Evolutionary conservation across 2,113 vertebrate species (phyloP).

Genomic region (Gracilinanus agilis): DNA sequence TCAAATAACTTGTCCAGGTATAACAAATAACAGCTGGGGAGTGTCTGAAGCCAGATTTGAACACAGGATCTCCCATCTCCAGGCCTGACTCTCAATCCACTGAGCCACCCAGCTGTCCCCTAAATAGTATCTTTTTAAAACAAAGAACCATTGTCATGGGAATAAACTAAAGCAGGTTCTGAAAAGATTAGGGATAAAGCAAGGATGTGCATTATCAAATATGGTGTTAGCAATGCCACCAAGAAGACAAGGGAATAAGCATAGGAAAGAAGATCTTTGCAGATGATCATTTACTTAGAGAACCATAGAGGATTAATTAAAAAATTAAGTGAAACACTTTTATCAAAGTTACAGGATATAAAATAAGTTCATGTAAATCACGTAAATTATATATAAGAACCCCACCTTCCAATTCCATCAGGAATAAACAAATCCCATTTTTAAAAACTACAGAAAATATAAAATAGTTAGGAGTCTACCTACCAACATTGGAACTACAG

Average conservation of each 20-base stretch:
- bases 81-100: no score
- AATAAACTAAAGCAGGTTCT: background rate
- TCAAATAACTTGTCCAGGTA: no score
- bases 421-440: background rate
- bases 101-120: no score
- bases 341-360: background rate
- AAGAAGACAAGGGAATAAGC: background rate
- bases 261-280: background rate
- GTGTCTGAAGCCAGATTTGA: no score
- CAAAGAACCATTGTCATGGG: background rate
- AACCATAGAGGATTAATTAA: background rate
- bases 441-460: background rate
- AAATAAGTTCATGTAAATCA: background rate
- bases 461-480: background rate
- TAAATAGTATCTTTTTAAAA: background rate
- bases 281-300: background rate
- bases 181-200: background rate
- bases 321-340: background rate
- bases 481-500: background rate
- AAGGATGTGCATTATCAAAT: background rate
- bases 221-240: background rate
- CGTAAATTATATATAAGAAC: no score
- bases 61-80: no score
- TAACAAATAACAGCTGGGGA: no score
- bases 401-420: background rate